Percentiles rank a stretch among this genome's conserved stretches.
phyloP scores from a whole-genome alignment of 1,140 invertebrate genomes.

The Pseudomyrmex flavicornis region DNA sequence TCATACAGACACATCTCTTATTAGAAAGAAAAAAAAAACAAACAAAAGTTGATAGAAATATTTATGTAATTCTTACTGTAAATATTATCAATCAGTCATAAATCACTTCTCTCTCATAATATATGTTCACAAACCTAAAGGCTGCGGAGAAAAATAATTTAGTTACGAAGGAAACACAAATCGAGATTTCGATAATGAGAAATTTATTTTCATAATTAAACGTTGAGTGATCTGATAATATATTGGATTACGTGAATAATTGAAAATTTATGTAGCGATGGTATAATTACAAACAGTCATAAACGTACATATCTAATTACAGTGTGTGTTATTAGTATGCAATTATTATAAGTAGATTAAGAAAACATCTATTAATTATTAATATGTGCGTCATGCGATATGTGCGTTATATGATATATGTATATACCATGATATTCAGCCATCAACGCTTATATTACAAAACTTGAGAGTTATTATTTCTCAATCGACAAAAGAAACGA shows the following conservation, averaged over 20 bases:
- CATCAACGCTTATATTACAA: constrained; percentile 3
- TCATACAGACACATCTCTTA: background rate
- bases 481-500: constrained; percentile 22
- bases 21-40: no score
- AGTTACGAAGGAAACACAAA: background rate
- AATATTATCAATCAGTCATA: no score
- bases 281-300: constrained; percentile 34
- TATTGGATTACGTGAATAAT: constrained; percentile 47
- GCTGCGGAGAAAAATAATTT: background rate
- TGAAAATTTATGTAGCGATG: constrained; percentile 42
- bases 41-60: no score
- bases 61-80: no score
- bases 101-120: no score
- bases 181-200: constrained; percentile 42
- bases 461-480: constrained; percentile 21
- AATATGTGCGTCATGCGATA: background rate
- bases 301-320: background rate
- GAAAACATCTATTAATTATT: constrained; percentile 21
- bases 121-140: no score
- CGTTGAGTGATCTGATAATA: constrained; percentile 34
- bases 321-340: constrained; percentile 1
- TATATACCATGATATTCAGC: background rate
- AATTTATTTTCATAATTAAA: constrained; percentile 44
- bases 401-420: background rate
- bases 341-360: constrained; percentile 51